These are phyloP conservation scores for Nibea albiflora DNA, from an alignment of 2,113 vertebrate genomes.

Conservation along the genomic window DNA sequence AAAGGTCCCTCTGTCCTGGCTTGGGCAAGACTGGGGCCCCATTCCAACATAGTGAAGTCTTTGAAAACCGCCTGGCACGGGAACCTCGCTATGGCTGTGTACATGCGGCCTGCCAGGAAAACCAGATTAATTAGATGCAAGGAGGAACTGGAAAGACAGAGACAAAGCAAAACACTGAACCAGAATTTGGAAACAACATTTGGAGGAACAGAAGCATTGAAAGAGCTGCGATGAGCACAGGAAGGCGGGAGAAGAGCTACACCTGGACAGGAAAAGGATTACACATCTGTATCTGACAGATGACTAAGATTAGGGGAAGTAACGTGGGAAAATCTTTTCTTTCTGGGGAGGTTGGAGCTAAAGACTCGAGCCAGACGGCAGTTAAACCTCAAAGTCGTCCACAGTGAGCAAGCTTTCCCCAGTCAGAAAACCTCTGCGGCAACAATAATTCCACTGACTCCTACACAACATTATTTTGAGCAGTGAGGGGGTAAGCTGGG, in stretches of 20 bases:
- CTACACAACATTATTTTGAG: background rate
- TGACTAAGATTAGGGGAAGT: slow-evolving; percentile 26
- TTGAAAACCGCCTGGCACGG: slow-evolving; percentile 79
- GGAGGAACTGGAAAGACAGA: slow-evolving; percentile 32
- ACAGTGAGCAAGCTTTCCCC: slow-evolving; percentile 7
- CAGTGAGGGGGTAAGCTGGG: slow-evolving; percentile 36
- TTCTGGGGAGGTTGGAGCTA: slow-evolving; percentile 8
- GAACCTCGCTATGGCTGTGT: slow-evolving; percentile 58
- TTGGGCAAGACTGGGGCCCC: slow-evolving; percentile 69
- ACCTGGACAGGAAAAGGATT: background rate
- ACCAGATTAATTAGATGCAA: slow-evolving; percentile 69
- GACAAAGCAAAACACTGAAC: slow-evolving; percentile 21
- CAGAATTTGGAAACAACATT: slow-evolving; percentile 43
- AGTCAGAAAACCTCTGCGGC: background rate
- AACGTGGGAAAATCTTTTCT: slow-evolving; percentile 7
- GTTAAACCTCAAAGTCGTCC: slow-evolving; percentile 17
- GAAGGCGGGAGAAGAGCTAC: background rate
- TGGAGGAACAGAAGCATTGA: slow-evolving; percentile 4
- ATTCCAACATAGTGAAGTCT: slow-evolving; percentile 79
- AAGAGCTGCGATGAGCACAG: slow-evolving; percentile 5
- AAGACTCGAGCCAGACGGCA: background rate
- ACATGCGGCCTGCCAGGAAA: slow-evolving; percentile 67
- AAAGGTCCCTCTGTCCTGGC: slow-evolving; percentile 81
- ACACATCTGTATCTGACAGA: slow-evolving; percentile 6
- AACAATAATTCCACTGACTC: too few relatives aligned